Percentiles rank a stretch among this genome's conserved stretches.
These are phyloP conservation scores for roundworm (Caenorhabditis elegans) DNA, from an alignment of 1,140 invertebrate genomes.

Conservation along the genomic window DNA sequence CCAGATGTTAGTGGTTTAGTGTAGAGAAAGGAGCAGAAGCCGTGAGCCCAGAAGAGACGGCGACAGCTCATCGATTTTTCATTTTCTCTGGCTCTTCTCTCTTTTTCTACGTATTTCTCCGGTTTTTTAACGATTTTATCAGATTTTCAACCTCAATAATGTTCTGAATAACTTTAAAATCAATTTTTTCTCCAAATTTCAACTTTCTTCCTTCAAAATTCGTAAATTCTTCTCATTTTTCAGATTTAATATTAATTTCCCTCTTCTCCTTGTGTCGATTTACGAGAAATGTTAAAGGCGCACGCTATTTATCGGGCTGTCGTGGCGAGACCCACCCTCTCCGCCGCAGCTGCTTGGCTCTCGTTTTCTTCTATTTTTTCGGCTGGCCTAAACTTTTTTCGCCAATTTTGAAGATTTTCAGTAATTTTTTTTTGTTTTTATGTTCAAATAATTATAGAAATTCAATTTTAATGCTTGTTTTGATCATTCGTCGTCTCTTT, in stretches of 20 bases:
- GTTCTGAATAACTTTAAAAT: no score
- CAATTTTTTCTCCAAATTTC: background rate
- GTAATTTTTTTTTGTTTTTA: no score
- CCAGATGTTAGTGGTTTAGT: constrained; percentile 7
- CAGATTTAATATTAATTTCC: background rate
- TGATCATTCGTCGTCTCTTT: no score
- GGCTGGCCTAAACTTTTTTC: constrained; percentile 22
- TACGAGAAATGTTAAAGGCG: background rate
- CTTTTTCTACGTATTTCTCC: no score
- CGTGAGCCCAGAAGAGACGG: constrained; percentile 8
- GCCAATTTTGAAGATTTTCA: no score
- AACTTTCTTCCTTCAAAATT: background rate
- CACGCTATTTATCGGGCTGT: background rate
- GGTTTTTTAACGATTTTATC: no score
- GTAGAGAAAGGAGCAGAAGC: background rate
- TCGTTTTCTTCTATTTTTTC: background rate
- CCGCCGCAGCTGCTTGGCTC: background rate
- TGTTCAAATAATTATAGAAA: no score
- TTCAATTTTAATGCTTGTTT: no score
- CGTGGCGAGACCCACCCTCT: background rate
- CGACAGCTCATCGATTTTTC: constrained; percentile 16
- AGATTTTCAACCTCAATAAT: no score
- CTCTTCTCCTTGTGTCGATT: background rate
- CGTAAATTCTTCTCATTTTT: background rate
- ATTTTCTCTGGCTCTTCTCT: no score